A percentile compares a stretch with the other conserved stretches of the same genome.
Evolutionary conservation across 2,888 invertebrate species (phyloP).

Genomic region (Aphidoletes aphidimyza): DNA sequence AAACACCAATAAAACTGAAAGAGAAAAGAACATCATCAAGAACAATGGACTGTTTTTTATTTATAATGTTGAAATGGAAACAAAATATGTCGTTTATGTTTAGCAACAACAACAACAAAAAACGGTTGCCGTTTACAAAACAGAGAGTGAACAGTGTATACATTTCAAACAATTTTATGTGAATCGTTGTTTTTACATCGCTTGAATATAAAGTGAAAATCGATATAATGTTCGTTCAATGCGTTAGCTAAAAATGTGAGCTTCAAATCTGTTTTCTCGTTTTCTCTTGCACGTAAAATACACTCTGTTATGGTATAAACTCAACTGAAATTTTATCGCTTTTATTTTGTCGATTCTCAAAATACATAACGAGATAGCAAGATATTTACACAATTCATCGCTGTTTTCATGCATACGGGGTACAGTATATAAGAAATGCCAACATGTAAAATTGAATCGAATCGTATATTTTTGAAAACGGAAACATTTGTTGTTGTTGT

Average conservation of each 20-base stretch:
- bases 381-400: no score
- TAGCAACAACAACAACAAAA: not conserved
- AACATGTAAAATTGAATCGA: not conserved
- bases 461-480: not conserved
- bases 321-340: no score
- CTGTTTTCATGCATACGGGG: no score
- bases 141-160: no score
- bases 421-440: no score
- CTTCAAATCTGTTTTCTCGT: not conserved
- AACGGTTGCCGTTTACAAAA: no score
- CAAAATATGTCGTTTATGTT: not conserved
- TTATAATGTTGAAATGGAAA: conserved; percentile 18
- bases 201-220: not conserved
- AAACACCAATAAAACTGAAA: not conserved
- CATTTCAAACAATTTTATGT: not conserved
- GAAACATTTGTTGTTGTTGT: not conserved
- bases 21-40: not conserved
- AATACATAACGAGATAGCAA: no score
- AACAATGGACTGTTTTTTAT: not conserved
- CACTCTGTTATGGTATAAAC: not conserved
- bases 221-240: conserved; percentile 17
- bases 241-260: conserved; percentile 5
- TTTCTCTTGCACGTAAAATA: not conserved
- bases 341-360: no score
- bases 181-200: not conserved